Base-by-base conservation (phyloP, 2,888 invertebrate species). In the Chouioia cunea region DNA sequence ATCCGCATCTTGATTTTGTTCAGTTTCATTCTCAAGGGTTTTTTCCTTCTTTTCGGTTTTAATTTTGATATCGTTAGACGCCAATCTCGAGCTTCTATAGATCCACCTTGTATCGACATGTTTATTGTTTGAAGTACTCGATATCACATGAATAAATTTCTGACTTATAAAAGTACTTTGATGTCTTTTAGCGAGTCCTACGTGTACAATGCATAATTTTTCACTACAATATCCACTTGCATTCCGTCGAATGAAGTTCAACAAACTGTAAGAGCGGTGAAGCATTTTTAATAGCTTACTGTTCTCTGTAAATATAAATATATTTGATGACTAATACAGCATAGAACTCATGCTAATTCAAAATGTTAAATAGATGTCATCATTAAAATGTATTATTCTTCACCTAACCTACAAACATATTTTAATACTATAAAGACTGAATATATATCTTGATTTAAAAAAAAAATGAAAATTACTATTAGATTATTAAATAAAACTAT, bases 181-280 rank as follows among this genome's bases (percentile, higher is more conserved):
- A 16, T 79, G 78, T 57, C 80, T 79, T 52, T 75, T 82, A 6
- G 76, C 73, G 18, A 78, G 65, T 65, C 79, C 81, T 70, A 82
- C 73, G 76, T 79, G 80, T 48, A 82, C 77, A 70, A 80, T 76
- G 67, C 78, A 81, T 43, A 81, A 75, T 53, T 79, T 80, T 65
- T 82, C 79, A 2, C 74, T 76, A 62, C 78, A 76, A 59, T 78
- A 75, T n/a, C 74, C 73, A 59, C 71, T 77, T 43, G 79, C 74
- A 71, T 80, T 83, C 18, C 76, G 76, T 43, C 77, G 78, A 69
- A 82, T 74, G 56, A 81, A 78, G 36, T 74, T 80, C 10, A 82
- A 70, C 66, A 84, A 70, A 47, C 79, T 83, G 70, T 79, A 80
- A 23, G 82, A 82, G 36, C 80, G 80, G 76, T 82, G 80, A 20